Conservation (phyloP, 2,797 vertebrate species). For the Hemitrygon akajei region DNA sequence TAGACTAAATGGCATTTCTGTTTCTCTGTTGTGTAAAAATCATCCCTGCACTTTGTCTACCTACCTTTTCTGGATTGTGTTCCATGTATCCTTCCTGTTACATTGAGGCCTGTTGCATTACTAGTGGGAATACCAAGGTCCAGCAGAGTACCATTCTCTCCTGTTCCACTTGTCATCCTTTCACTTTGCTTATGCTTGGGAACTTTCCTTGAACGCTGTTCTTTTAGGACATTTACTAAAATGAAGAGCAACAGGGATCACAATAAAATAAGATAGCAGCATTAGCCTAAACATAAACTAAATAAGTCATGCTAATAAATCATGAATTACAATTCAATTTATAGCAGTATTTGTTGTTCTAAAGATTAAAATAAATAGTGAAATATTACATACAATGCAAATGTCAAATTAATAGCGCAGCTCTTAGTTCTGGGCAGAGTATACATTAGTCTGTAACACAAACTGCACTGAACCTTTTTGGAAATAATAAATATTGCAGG, state of each 20-base stretch:
- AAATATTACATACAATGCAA: background rate
- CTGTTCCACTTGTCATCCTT: background rate
- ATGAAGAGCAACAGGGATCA: background rate
- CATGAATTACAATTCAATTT: background rate
- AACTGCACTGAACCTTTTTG: background rate
- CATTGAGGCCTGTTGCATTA: background rate
- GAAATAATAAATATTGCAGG: background rate
- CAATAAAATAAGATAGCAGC: background rate
- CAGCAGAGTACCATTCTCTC: background rate
- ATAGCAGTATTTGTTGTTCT: background rate
- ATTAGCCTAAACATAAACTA: background rate
- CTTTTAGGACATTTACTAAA: constrained; percentile 35
- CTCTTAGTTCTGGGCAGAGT: background rate
- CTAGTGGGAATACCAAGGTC: background rate
- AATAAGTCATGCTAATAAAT: background rate
- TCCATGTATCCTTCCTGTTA: background rate
- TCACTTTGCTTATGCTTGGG: background rate
- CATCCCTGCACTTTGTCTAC: background rate
- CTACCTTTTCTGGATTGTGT: background rate
- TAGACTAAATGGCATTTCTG: background rate
- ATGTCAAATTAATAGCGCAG: background rate
- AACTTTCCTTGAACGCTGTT: constrained; percentile 4
- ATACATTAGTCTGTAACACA: no score
- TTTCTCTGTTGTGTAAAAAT: background rate
- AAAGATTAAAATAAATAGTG: background rate